A percentile compares a stretch with the other conserved stretches of the same genome.
Evolutionary conservation across 2,888 invertebrate genomes (phyloP).

Genomic region (Caenorhabditis uteleia): DNA sequence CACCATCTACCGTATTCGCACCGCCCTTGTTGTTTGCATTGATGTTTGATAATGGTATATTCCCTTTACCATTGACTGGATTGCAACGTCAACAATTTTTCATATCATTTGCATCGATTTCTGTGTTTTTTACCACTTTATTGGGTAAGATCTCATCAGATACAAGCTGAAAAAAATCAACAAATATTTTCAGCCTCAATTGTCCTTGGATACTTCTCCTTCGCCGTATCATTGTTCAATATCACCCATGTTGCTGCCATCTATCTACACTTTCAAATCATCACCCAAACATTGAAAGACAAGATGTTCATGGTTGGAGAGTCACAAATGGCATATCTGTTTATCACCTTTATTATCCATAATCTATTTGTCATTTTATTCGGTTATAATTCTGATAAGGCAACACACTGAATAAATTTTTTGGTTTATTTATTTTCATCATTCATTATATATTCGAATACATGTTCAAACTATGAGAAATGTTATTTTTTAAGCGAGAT

Average conservation of each 20-base stretch:
- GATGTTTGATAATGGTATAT: slow-evolving; percentile 33
- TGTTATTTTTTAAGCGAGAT: too few species aligned
- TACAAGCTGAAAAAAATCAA: too few species aligned
- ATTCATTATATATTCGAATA: too few species aligned
- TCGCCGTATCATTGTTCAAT: slow-evolving; percentile 37
- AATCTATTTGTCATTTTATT: too few species aligned
- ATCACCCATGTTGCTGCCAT: slow-evolving; percentile 41
- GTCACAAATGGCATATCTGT: slow-evolving; percentile 43
- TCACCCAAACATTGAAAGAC: slow-evolving; percentile 39
- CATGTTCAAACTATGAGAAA: too few species aligned
- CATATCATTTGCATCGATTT: slow-evolving; percentile 20
- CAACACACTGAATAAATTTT: too few species aligned
- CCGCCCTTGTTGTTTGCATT: slow-evolving; percentile 46
- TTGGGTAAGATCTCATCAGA: too few species aligned
- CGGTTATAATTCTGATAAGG: too few species aligned
- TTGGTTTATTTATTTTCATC: too few species aligned
- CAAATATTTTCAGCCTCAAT: slow-evolving; percentile 30
- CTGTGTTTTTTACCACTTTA: slow-evolving; percentile 17
- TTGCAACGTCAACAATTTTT: slow-evolving; percentile 32
- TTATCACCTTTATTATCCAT: too few species aligned
- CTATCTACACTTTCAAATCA: slow-evolving; percentile 51
- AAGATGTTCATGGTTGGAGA: slow-evolving; percentile 41
- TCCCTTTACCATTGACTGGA: slow-evolving; percentile 12
- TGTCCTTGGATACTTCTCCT: slow-evolving; percentile 38
- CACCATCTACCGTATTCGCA: slow-evolving; percentile 48